Percentiles rank a stretch among this genome's conserved stretches.
Conservation (phyloP, 2,888 invertebrate genomes). For the Petrophora chlorosata region DNA sequence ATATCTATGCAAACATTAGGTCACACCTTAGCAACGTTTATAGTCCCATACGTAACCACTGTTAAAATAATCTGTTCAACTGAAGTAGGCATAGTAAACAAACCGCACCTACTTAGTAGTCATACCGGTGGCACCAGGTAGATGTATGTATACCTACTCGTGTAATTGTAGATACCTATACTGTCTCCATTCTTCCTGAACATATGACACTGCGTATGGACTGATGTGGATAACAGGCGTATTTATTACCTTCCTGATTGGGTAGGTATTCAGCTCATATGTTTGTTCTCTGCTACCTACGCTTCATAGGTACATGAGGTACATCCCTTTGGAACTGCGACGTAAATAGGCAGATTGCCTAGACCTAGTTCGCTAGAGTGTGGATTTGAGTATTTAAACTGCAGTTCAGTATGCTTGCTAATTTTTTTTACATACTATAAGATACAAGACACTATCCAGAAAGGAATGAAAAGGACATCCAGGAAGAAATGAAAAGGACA, state of each 20-base stretch:
- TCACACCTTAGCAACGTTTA: constrained; percentile 4
- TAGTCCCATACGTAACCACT: constrained; percentile 1
- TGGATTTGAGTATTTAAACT: too few species aligned
- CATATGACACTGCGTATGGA: constrained; percentile 5
- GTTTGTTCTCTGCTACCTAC: neutral
- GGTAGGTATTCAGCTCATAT: neutral
- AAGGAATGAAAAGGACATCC: too few species aligned
- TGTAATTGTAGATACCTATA: neutral
- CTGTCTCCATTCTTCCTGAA: constrained; percentile 10
- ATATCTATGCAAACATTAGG: constrained; percentile 2
- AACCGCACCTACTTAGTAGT: constrained; percentile 11
- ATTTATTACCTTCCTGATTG: constrained; percentile 19
- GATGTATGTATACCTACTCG: neutral
- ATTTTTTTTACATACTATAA: too few species aligned
- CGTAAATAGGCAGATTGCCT: neutral
- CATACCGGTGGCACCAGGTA: neutral
- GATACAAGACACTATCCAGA: too few species aligned
- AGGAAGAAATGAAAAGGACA: too few species aligned
- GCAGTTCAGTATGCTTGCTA: too few species aligned
- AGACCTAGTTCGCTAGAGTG: too few species aligned
- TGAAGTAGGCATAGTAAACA: constrained; percentile 4
- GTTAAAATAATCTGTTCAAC: constrained; percentile 9
- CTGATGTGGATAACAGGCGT: neutral
- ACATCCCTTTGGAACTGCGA: neutral
- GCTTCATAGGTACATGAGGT: too few species aligned